phyloP scores from a whole-genome alignment of 2,888 invertebrate species.

The Xanthostigma xanthostigma region DNA sequence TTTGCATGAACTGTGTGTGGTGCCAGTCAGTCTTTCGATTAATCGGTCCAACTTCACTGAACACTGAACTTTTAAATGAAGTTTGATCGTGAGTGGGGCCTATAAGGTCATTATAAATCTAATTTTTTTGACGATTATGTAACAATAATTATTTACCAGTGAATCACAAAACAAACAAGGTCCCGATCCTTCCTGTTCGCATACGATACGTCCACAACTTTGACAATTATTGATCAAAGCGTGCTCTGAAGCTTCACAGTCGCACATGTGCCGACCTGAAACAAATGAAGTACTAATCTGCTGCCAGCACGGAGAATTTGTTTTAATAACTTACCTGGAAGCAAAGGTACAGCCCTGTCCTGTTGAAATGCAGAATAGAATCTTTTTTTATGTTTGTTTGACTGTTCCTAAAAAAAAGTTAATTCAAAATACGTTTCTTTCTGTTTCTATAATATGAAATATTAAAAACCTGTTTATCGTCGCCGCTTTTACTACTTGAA shows the following conservation, averaged over 20 bases:
- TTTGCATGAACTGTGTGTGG: too few species aligned
- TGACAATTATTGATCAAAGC: conserved; percentile 83
- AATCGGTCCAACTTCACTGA: too few species aligned
- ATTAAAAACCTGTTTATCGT: too few species aligned
- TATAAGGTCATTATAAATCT: too few species aligned
- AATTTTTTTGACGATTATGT: too few species aligned
- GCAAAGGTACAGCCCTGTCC: background rate
- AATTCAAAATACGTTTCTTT: background rate
- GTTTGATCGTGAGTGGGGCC: too few species aligned
- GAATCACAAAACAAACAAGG: conserved; percentile 87
- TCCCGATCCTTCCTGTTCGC: conserved; percentile 91
- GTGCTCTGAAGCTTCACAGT: conserved; percentile 87
- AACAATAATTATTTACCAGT: conserved; percentile 39
- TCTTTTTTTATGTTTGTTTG: conserved; percentile 1
- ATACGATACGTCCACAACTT: conserved; percentile 87
- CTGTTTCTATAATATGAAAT: background rate
- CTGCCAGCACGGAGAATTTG: too few species aligned
- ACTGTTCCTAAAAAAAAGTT: background rate
- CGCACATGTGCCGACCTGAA: conserved; percentile 71
- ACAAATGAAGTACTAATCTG: conserved; percentile 8
- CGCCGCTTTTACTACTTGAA: conserved; percentile 15
- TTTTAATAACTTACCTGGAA: background rate
- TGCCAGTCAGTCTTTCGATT: too few species aligned
- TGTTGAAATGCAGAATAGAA: background rate
- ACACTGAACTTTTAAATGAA: too few species aligned